phyloP scores from a whole-genome alignment of 1,140 invertebrate species.

The Neodiprion lecontei region DNA sequence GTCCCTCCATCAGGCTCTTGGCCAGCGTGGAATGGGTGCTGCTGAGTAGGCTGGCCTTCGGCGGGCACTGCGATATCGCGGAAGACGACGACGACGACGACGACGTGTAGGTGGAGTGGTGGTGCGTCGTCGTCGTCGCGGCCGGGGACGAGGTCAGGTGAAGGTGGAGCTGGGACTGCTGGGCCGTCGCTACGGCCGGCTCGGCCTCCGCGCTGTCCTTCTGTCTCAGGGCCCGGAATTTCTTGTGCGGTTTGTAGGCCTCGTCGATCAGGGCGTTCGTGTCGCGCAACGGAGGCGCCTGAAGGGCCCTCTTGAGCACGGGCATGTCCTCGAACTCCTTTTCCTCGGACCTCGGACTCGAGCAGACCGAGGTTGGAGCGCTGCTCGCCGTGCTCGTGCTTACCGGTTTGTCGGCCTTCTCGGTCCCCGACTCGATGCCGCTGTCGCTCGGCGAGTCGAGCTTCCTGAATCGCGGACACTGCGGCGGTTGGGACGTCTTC shows the following conservation, averaged over 20 bases:
- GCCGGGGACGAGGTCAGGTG: constrained; percentile 58
- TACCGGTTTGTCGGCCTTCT: constrained; percentile 77
- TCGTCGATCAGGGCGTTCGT: constrained; percentile 92
- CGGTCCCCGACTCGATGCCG: constrained; percentile 91
- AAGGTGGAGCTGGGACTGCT: constrained; percentile 56
- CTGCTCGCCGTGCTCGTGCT: constrained; percentile 69
- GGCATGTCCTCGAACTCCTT: constrained; percentile 94
- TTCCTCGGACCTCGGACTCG: constrained; percentile 83
- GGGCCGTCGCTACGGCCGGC: constrained; percentile 55
- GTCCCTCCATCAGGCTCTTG: constrained; percentile 86
- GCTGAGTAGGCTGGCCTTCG: constrained; percentile 66
- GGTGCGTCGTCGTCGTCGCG: constrained; percentile 56
- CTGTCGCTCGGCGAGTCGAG: constrained; percentile 90
- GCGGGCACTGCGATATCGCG: constrained; percentile 50
- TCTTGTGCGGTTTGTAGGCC: constrained; percentile 94
- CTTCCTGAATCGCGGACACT: constrained; percentile 74
- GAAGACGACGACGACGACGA: constrained; percentile 47
- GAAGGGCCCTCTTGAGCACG: constrained; percentile 87
- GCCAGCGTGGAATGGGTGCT: constrained; percentile 87
- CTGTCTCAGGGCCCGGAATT: constrained; percentile 83
- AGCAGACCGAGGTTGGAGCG: constrained; percentile 81
- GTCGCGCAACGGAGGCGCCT: constrained; percentile 88
- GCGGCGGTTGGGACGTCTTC: constrained; percentile 58
- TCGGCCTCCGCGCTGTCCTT: constrained; percentile 82
- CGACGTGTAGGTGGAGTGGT: constrained; percentile 55